phyloP scores from a whole-genome alignment of 2,888 invertebrate species.

The Andrena chrysosceles region DNA sequence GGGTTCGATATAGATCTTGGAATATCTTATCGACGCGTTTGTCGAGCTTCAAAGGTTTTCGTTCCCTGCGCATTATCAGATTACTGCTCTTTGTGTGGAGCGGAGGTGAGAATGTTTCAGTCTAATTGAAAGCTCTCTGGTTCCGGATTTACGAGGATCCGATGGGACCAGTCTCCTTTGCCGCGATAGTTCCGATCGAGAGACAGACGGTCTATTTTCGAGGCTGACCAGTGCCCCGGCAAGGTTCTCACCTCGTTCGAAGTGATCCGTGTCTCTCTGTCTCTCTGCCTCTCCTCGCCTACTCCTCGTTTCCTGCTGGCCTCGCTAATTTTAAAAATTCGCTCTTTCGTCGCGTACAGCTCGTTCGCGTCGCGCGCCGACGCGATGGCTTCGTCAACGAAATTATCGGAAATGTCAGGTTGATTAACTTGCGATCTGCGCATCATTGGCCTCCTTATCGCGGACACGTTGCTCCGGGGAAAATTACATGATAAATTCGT shows the following conservation, averaged over 20 bases:
- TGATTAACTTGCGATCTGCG: not conserved
- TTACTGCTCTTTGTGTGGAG: too few species aligned
- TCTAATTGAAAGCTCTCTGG: not conserved
- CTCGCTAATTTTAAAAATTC: slow-evolving; percentile 31
- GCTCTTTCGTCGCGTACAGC: slow-evolving; percentile 1
- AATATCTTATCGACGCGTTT: not conserved
- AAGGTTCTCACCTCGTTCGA: slow-evolving; percentile 37
- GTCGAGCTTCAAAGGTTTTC: not conserved
- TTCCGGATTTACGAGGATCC: slow-evolving; percentile 10
- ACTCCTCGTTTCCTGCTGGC: not conserved
- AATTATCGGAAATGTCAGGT: not conserved
- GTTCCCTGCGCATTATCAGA: too few species aligned
- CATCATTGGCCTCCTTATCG: not conserved
- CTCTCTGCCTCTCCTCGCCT: not conserved
- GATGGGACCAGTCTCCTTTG: not conserved
- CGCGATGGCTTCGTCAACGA: not conserved
- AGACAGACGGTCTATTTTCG: slow-evolving; percentile 60
- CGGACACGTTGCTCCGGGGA: not conserved
- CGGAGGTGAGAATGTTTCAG: not conserved
- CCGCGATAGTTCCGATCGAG: slow-evolving; percentile 49
- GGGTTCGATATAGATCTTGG: not conserved
- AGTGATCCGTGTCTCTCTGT: not conserved
- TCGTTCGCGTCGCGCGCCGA: not conserved
- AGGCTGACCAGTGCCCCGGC: slow-evolving; percentile 54
- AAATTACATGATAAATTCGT: not conserved